Evolutionary conservation across 2,113 vertebrate species (phyloP).

Genomic region (Pithys albifrons): DNA sequence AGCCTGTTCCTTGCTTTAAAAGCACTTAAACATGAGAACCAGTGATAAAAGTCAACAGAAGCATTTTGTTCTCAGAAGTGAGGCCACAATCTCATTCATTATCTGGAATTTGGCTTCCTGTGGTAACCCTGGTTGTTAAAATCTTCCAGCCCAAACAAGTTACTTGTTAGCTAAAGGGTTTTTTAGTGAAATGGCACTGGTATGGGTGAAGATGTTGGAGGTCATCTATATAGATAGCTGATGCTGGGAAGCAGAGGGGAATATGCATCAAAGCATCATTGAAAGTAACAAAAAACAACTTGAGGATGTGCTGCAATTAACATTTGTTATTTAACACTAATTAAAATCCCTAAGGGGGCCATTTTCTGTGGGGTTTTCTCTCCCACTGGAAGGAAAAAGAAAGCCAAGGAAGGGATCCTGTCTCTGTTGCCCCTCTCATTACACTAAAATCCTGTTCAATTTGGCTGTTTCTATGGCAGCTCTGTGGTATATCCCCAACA

Average conservation of each 20-base stretch:
- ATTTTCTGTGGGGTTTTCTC: neutral
- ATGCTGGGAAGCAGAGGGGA: neutral
- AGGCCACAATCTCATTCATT: neutral
- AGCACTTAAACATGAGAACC: neutral
- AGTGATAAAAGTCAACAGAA: neutral
- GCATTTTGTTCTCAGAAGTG: neutral
- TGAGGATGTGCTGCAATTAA: neutral
- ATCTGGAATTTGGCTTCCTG: neutral
- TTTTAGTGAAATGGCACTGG: neutral
- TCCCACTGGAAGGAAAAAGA: neutral
- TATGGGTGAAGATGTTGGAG: neutral
- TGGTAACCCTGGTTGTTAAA: neutral
- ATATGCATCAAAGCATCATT: neutral
- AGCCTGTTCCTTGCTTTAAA: neutral
- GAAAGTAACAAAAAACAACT: neutral
- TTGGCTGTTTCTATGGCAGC: neutral
- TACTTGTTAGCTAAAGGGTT: neutral
- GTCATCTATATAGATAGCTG: neutral
- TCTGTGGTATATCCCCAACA: neutral
- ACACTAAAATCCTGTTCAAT: neutral
- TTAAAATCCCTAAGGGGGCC: neutral
- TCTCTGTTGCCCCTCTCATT: neutral
- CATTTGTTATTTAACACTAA: neutral
- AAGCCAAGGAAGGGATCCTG: neutral
- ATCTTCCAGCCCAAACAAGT: accelerated